Conservation (phyloP, 2,797 vertebrate species). For the Myotis vivesi region DNA sequence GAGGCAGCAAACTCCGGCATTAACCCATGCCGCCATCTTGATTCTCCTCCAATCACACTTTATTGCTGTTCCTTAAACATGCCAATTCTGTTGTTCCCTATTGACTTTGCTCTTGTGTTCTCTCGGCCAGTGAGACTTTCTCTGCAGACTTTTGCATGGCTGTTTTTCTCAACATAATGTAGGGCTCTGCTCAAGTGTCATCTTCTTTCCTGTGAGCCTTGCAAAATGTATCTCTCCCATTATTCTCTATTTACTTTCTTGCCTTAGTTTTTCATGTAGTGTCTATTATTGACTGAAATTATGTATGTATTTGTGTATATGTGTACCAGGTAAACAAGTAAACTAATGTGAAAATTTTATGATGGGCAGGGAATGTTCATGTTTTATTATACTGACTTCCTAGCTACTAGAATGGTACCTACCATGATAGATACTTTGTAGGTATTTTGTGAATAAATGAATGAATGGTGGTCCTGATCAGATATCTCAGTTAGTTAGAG, state of each 20-base stretch:
- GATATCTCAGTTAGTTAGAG: no score
- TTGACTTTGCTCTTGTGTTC: background rate
- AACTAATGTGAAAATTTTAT: background rate
- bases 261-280: background rate
- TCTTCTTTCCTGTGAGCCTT: background rate
- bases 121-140: background rate
- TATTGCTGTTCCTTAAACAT: background rate
- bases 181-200: background rate
- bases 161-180: background rate
- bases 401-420: background rate
- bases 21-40: no score
- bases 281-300: background rate
- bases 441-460: background rate
- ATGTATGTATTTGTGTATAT: background rate
- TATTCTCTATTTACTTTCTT: background rate
- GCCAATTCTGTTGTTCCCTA: background rate
- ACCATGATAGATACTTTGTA: background rate
- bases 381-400: background rate
- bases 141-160: background rate
- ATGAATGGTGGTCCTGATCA: no score
- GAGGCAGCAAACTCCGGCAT: no score
- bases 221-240: background rate
- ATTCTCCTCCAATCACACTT: background rate
- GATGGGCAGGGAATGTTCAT: background rate
- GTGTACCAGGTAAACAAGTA: background rate